Base-by-base conservation (phyloP, 2,888 invertebrate species). In the Sarcophaga rosellei region DNA sequence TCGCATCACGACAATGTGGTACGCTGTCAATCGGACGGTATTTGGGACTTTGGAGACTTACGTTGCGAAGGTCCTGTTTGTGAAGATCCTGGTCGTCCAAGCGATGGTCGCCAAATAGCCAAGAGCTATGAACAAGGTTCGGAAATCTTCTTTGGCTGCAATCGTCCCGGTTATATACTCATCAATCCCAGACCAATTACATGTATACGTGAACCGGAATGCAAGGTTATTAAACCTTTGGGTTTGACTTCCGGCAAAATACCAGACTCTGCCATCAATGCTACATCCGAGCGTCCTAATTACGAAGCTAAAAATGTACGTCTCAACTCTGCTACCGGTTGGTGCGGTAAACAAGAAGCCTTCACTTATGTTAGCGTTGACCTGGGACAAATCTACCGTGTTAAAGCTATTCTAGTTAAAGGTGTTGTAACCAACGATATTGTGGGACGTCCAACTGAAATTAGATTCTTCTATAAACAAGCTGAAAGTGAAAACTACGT, bases 31-130 rank as follows among this genome's bases (percentile, higher is more conserved):
- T 96, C 96, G 1, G 98, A 98, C 91, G 98, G 98, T 3, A 96
- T 97, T 86, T 99, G 99, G 99, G 99, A 99, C 94, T 98, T 99
- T 92, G 99, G 99, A 45, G 98, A 98, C 91, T 94, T 99, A 73
- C 91, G 93, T 77, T 99, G 99, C 91, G 98, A 99, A 94, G 99
- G 99, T 23, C 99, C 99, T 4, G 98, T 99, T 2, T 99, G 99
- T 92, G 97, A 97, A 92, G 99, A 99, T 93, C 99, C 99, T 0
- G 98, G 98, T 1, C 95, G 98, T 90, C 99, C 99, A 0, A 96
- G 97, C 85, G 99, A 99, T 93, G 99, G 99, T 25, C 94, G 95
- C 88, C 98, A 99, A 94, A 93, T 97, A 61, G 95, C 98, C 0
- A 95, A 96, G 91, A 97, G 97, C 90, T 97, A 97, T 89, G 97